These are phyloP conservation scores for Macropis europaea DNA, from an alignment of 2,888 invertebrate genomes.

Conservation along the genomic window DNA sequence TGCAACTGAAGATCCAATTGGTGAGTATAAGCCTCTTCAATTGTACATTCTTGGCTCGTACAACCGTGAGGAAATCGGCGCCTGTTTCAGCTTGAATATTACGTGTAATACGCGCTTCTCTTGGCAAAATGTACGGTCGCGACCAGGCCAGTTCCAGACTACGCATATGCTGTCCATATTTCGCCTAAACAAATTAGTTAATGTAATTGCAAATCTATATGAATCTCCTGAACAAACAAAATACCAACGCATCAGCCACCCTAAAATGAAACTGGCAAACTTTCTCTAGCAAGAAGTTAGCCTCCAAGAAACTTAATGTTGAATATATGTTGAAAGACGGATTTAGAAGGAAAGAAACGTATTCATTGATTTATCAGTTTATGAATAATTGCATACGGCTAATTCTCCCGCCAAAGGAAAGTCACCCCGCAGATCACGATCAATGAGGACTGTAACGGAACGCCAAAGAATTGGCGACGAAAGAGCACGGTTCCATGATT, in stretches of 20 bases:
- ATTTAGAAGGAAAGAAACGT: too few relatives aligned
- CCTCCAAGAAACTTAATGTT: too few relatives aligned
- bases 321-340: too few relatives aligned
- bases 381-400: constrained; percentile 62
- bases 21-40: constrained; percentile 78
- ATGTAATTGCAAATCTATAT: too few relatives aligned
- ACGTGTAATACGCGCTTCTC: constrained; percentile 73
- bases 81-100: constrained; percentile 78
- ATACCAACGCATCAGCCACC: too few relatives aligned
- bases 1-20: constrained; percentile 80
- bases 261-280: too few relatives aligned
- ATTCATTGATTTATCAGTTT: neutral
- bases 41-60: constrained; percentile 79
- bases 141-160: constrained; percentile 80
- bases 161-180: constrained; percentile 80
- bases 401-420: constrained; percentile 70
- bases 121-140: constrained; percentile 75
- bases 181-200: constrained; percentile 65
- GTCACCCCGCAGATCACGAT: constrained; percentile 73
- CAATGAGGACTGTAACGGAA: constrained; percentile 73
- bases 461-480: constrained; percentile 76
- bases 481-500: constrained; percentile 71
- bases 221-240: too few relatives aligned
- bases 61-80: constrained; percentile 76
- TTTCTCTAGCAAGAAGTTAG: too few relatives aligned